Evolutionary conservation across 2,797 vertebrate species (phyloP).

Genomic region (Cynopterus sphinx): DNA sequence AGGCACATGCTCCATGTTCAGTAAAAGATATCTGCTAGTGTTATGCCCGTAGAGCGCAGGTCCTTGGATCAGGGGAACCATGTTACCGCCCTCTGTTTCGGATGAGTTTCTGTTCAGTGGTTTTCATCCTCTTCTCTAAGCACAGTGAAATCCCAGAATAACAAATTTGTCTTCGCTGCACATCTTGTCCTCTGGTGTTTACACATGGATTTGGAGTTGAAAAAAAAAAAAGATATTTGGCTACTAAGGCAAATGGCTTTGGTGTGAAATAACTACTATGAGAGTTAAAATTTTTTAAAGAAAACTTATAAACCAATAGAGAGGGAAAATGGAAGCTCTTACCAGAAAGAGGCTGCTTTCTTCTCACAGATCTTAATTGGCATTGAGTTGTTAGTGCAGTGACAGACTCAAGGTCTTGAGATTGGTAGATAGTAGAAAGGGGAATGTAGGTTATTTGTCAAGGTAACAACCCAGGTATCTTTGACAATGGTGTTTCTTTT

Average conservation of each 20-base stretch:
- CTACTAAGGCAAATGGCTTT: not conserved
- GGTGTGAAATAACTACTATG: not conserved
- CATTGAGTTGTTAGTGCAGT: not conserved
- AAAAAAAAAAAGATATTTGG: not conserved
- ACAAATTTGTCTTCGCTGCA: not conserved
- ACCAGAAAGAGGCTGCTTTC: not conserved
- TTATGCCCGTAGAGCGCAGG: rapidly evolving
- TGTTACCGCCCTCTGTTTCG: not conserved
- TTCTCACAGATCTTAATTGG: not conserved
- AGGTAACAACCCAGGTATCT: not conserved
- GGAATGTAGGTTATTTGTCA: not conserved
- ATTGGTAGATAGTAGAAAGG: not conserved
- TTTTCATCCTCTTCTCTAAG: not conserved
- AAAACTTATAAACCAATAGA: not conserved
- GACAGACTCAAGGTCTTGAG: not conserved
- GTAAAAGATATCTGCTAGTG: not conserved
- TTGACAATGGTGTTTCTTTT: not conserved
- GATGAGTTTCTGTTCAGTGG: not conserved
- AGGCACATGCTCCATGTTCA: not conserved
- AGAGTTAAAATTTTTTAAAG: not conserved
- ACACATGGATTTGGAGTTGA: not conserved
- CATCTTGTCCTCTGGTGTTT: not conserved
- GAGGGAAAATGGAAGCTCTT: not conserved
- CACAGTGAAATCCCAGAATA: not conserved
- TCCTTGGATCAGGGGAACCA: not conserved